Evolutionary conservation across 1,140 invertebrate species (phyloP).

Genomic region (Nasonia longicornis): DNA sequence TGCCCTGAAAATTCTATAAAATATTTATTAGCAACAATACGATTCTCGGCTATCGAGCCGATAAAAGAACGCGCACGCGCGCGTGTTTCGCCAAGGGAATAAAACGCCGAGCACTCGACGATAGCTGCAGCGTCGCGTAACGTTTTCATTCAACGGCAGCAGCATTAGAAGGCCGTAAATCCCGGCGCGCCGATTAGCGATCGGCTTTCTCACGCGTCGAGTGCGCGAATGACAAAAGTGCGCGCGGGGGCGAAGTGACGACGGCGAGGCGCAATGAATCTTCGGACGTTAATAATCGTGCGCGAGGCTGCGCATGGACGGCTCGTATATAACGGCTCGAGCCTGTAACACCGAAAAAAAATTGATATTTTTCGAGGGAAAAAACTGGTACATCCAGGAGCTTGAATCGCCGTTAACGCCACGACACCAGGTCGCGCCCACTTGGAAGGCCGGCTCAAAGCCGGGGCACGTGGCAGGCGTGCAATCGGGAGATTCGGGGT

Average conservation of each 20-base stretch:
- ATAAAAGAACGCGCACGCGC: not conserved
- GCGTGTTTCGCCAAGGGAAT: constrained; percentile 22
- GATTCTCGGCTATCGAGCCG: constrained; percentile 3
- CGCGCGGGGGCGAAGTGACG: not conserved
- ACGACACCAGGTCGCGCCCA: not conserved
- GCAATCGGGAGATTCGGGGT: constrained; percentile 23
- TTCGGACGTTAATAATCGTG: constrained; percentile 19
- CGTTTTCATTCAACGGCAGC: constrained; percentile 40
- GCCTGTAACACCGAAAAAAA: too few relatives aligned
- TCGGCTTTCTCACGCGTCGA: constrained; percentile 33
- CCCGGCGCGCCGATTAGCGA: constrained; percentile 24
- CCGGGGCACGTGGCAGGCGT: constrained; percentile 21
- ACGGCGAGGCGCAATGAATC: constrained; percentile 24
- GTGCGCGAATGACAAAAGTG: constrained; percentile 17
- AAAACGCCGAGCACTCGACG: constrained; percentile 12
- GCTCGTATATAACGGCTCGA: not conserved
- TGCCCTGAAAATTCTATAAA: constrained; percentile 39
- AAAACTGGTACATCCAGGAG: too few relatives aligned
- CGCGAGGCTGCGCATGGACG: not conserved
- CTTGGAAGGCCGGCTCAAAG: not conserved
- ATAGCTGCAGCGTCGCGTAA: constrained; percentile 9
- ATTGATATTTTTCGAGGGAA: too few relatives aligned
- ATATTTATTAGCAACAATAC: constrained; percentile 43
- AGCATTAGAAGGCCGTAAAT: constrained; percentile 36
- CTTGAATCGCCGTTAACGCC: not conserved